Base-by-base conservation (phyloP, 2,797 vertebrate genomes). In the Salmo trutta region DNA sequence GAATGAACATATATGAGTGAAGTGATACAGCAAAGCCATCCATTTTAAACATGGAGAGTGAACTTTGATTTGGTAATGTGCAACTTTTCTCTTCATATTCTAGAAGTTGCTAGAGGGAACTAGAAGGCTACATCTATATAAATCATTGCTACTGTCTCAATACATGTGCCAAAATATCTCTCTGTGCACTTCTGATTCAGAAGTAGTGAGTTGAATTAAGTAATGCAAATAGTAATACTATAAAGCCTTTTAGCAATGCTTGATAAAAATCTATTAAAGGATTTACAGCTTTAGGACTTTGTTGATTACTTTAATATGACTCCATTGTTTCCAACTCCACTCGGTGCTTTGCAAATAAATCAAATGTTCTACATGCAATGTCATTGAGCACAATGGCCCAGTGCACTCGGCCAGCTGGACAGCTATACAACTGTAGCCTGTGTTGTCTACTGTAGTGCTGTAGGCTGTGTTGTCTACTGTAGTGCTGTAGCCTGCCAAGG, bases 401-500 rank as follows among this genome's bases (percentile, higher is more conserved):
- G 31, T 73, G 79, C 54, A 75, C 56, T 59, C 56, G 27, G 77
- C 84, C 73, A 82, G 41, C 41, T 21, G 52, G 41, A 56, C 66
- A 78, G 33, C 71, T 69, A 73, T 67, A 78, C 82, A 64, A 36
- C 12, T 75, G 70, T 27, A 76, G 64, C 71, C 78, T 65, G 73
- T 78, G 75, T 77, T 75, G 81, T 85, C 81, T 82, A 47, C 41
- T 47, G 41, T 47, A 76, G 27, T 76, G 84, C 79, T 75, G 27
- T 77, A 78, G 77, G 71, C 81, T 80, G 76, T 78, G 75, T 77
- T 75, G 81, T 85, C 81, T 82, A 47, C 41, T 47, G 41, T 47
- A 76, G 27, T 76, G 84, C 79, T 75, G 27, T 77, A 78, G 77
- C 73, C 81, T 80, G 76, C 78, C 83, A 80, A 78, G 71, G 15